A percentile compares a stretch with the other conserved stretches of the same genome.
phyloP scores from a whole-genome alignment of 2,888 invertebrate genomes.

The Eurytoma californica region DNA sequence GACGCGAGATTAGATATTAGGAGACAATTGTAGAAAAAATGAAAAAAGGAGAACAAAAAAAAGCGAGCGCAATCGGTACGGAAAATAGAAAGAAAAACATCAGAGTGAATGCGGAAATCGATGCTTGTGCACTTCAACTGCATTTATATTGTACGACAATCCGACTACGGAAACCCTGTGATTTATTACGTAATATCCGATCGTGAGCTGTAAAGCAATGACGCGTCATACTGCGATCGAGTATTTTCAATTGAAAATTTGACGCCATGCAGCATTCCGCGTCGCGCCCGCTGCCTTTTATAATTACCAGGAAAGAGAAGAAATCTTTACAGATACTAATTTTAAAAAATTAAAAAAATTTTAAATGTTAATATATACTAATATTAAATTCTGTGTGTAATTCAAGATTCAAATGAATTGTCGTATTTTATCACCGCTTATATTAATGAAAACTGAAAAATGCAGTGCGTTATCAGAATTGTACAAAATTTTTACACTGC shows the following conservation, averaged over 20 bases:
- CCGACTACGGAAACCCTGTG: constrained; percentile 62
- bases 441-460: too few relatives aligned
- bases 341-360: too few relatives aligned
- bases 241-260: constrained; percentile 68
- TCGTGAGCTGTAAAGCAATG: constrained; percentile 55
- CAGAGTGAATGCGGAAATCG: constrained; percentile 30
- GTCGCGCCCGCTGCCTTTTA: not conserved
- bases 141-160: constrained; percentile 67
- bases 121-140: constrained; percentile 62
- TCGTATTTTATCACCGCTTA: too few relatives aligned
- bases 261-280: constrained; percentile 51
- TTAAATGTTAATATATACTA: too few relatives aligned
- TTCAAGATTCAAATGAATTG: too few relatives aligned
- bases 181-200: constrained; percentile 71
- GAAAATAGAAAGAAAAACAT: not conserved
- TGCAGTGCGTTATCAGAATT: too few relatives aligned
- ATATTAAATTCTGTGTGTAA: too few relatives aligned
- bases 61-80: not conserved
- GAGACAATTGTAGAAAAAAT: not conserved
- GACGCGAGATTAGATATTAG: not conserved
- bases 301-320: not conserved
- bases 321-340: not conserved
- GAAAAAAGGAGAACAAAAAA: not conserved
- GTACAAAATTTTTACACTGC: too few relatives aligned
- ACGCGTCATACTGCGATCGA: constrained; percentile 50